phyloP scores from a whole-genome alignment of 2,113 vertebrate species.

The Grammomys dolichurus region DNA sequence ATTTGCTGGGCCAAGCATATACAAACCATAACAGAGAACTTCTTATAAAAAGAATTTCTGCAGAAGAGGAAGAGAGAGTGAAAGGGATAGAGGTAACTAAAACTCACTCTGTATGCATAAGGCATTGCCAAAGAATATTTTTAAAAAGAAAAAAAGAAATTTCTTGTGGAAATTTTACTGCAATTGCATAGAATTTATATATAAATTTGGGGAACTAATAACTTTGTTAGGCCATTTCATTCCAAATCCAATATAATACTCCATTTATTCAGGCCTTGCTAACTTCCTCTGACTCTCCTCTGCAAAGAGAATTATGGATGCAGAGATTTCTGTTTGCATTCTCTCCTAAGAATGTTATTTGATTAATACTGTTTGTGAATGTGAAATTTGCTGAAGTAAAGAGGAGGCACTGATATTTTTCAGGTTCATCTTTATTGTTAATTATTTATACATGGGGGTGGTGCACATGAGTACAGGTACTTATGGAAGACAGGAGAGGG shows the following conservation, averaged over 20 bases:
- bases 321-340: neutral
- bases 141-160: neutral
- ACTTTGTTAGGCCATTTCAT: constrained; percentile 2
- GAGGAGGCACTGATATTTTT: neutral
- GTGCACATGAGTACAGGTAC: neutral
- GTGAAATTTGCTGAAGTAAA: neutral
- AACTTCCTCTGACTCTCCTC: neutral
- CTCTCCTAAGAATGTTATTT: constrained; percentile 20
- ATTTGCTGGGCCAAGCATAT: too few relatives aligned
- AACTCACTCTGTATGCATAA: neutral
- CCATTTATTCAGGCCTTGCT: constrained; percentile 25
- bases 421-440: neutral
- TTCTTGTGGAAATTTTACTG: neutral
- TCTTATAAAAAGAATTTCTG: neutral
- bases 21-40: too few relatives aligned
- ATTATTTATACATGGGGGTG: neutral
- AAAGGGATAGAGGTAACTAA: neutral
- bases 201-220: constrained; percentile 20
- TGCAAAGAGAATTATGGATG: constrained; percentile 2
- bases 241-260: constrained; percentile 36
- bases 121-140: neutral
- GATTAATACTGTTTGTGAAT: constrained; percentile 10
- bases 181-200: constrained; percentile 28
- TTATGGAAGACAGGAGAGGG: neutral
- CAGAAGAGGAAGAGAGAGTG: neutral